Evolutionary conservation across 2,797 vertebrate genomes (phyloP), one percentile per base, ranked within the genome.

Genomic region (Lithobates sylvaticus): DNA sequence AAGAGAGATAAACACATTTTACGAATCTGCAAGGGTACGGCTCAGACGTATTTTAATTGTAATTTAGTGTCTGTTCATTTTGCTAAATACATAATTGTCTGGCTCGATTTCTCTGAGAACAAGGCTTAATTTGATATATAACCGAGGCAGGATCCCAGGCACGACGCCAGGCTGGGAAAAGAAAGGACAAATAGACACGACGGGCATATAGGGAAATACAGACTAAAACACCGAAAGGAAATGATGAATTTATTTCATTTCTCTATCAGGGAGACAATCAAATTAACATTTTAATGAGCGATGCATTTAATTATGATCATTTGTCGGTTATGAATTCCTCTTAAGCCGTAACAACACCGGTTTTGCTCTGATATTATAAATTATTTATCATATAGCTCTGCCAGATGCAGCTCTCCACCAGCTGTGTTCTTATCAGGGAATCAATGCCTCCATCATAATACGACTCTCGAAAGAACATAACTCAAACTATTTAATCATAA

Each of bases 41-140:
- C 44, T 58, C 36, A n/a, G 76, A 36, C 72, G 72, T 73, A 72
- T 72, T 85, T 65, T 84, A 84, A 84, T 84, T 79, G 70, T 79
- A 85, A 85, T 85, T 79, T 78, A 79, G 54, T 73, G 76, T 69
- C 69, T 73, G 69, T 79, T 73, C 76, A 36, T 78, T 85, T 76
- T 79, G 76, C 70, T 85, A 85, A 85, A 79, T 85, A 79, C 84
- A 79, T 85, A 85, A 79, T 85, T 79, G 76, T 85, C 84, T 79
- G 69, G 70, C 78, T 85, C 76, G 29, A 68, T 85, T 79, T 79
- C 76, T 36, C 61, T 36, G 71, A 74, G 84, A 67, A 73, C 69
- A 78, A 79, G 70, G 70, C 76, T 85, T 85, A 74, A 85, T 85
- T 27, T 85, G 76, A 79, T 79, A 76, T 74, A 79, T 79, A 79